Conservation (phyloP, 2,888 invertebrate species). For the Ichneumoninae sp. region DNA sequence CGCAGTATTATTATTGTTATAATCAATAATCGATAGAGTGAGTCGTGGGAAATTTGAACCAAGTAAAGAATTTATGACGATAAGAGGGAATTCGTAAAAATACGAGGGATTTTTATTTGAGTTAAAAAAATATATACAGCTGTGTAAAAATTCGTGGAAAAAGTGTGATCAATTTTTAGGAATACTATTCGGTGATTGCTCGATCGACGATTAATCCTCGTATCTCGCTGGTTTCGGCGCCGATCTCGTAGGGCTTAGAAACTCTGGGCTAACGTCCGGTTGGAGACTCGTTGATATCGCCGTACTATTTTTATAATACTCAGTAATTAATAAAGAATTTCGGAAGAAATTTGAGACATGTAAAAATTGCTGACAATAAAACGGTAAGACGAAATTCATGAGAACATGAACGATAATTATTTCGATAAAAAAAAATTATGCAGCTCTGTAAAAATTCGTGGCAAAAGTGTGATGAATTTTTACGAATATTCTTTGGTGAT, state of each 20-base stretch:
- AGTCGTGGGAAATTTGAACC: background rate
- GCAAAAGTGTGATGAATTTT: slow-evolving; percentile 64
- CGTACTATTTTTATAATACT: background rate
- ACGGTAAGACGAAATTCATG: background rate
- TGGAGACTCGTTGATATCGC: slow-evolving; percentile 96
- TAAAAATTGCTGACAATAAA: background rate
- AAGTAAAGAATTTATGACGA: background rate
- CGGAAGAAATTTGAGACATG: background rate
- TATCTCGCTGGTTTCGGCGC: slow-evolving; percentile 98
- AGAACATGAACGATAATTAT: background rate
- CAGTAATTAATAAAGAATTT: background rate
- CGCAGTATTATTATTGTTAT: background rate
- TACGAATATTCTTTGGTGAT: slow-evolving; percentile 93
- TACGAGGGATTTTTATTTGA: too few species aligned
- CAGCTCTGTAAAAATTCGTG: background rate
- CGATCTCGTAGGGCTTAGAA: slow-evolving; percentile 99
- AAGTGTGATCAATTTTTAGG: slow-evolving; percentile 78
- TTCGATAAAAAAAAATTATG: background rate
- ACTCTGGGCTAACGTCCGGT: slow-evolving; percentile 96
- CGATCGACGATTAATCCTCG: slow-evolving; percentile 96
- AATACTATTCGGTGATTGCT: slow-evolving; percentile 93
- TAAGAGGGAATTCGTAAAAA: background rate
- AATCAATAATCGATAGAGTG: background rate
- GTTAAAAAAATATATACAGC: background rate
- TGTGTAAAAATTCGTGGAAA: background rate